These are phyloP conservation scores for Octopus sinensis DNA, from an alignment of 1,140 invertebrate species.

Conservation along the genomic window DNA sequence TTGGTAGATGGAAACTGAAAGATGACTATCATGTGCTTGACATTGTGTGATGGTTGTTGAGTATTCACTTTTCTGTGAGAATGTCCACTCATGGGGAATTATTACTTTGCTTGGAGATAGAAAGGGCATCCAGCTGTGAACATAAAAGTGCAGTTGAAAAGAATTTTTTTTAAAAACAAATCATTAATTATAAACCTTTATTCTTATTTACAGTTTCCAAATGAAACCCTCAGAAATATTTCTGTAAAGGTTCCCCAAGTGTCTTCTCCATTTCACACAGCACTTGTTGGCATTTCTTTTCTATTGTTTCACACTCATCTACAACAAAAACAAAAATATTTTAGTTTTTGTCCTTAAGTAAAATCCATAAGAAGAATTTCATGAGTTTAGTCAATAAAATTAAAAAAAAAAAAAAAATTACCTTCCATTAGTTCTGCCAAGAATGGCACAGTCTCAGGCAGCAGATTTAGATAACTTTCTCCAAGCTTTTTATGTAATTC, in stretches of 20 bases:
- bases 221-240: slow-evolving; percentile 41
- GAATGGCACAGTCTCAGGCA: slow-evolving; percentile 61
- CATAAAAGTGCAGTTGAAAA: no score
- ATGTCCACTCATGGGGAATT: no score
- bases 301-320: slow-evolving; percentile 56
- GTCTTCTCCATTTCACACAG: slow-evolving; percentile 54
- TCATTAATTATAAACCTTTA: no score
- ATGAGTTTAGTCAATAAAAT: neutral
- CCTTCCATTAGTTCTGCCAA: slow-evolving; percentile 62
- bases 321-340: slow-evolving; percentile 27
- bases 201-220: no score
- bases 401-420: slow-evolving; percentile 24
- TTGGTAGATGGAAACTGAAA: no score
- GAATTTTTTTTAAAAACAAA: no score
- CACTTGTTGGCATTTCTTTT: slow-evolving; percentile 51
- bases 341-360: neutral
- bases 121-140: no score
- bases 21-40: no score
- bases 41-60: no score
- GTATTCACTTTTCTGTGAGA: no score
- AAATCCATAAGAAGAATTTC: neutral
- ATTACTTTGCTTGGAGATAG: no score
- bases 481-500: slow-evolving; percentile 54
- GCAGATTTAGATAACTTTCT: slow-evolving; percentile 56
- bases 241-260: slow-evolving; percentile 55